These are phyloP conservation scores for Muschampia plurimacula DNA, from an alignment of 2,888 invertebrate species.

Conservation along the genomic window DNA sequence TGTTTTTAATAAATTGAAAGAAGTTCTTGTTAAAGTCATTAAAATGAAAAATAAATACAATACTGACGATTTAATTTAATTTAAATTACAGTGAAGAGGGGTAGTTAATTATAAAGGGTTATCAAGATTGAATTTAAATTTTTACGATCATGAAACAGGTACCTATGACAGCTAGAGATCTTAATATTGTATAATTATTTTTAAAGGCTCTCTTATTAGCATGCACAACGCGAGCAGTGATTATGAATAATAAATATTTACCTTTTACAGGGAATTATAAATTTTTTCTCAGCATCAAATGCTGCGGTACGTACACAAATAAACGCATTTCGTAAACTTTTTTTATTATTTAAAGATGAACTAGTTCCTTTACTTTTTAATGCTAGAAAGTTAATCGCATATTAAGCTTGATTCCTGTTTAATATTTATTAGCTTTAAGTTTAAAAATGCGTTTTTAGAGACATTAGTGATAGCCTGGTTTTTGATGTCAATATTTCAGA, in stretches of 20 bases:
- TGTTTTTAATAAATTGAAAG: neutral
- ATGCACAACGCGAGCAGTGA: neutral
- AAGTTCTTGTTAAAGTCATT: neutral
- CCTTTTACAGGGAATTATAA: neutral
- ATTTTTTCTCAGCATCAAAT: neutral
- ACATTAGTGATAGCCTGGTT: too few relatives aligned
- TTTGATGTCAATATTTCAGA: too few relatives aligned
- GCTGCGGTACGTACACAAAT: neutral
- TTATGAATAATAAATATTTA: neutral
- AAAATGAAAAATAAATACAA: constrained; percentile 8
- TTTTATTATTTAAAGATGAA: too few relatives aligned
- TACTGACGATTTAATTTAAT: constrained; percentile 56
- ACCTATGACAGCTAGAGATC: neutral
- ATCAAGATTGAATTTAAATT: constrained; percentile 48
- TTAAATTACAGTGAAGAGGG: constrained; percentile 51
- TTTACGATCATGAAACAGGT: constrained; percentile 50
- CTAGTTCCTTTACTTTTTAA: too few relatives aligned
- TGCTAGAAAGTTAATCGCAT: too few relatives aligned
- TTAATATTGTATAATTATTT: neutral
- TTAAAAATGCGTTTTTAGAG: too few relatives aligned
- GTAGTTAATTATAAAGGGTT: constrained; percentile 44
- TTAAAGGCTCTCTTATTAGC: neutral
- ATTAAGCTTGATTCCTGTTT: too few relatives aligned
- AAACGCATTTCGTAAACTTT: too few relatives aligned
- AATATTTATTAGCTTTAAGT: too few relatives aligned